Evolutionary conservation across 2,888 invertebrate species (phyloP), one percentile per base, ranked within the genome.

Genomic region (Drosophila hamatofila): DNA sequence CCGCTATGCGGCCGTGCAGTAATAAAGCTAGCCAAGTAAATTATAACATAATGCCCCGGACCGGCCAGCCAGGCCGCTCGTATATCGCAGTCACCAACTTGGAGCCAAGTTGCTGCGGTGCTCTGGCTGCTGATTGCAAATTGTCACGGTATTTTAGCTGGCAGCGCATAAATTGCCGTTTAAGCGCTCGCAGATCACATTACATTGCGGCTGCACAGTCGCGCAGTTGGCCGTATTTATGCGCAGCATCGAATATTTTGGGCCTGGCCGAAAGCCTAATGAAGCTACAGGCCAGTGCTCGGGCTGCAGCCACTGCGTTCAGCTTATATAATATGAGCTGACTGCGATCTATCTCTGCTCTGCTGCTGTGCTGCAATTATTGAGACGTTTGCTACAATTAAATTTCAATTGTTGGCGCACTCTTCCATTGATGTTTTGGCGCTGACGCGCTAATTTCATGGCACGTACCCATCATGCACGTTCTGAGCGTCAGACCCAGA

Each of bases 111-210:
- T n/a, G 25, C 25, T n/a, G 37, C 37, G n/a, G 37, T 16, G 33
- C 49, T 51, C 18, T 67, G 63, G 73, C 71, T 66, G 82, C 79
- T 87, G 90, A 88, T 90, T 87, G 90, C 87, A 78, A 90, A 89
- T 88, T 88, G 88, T 88, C 88, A 89, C 85, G 83, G 88, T 84
- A 85, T 87, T 85, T 87, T 80, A 59, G 81, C 88, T 66, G 83
- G 86, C 80, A 81, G 85, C 89, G 80, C 88, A 89, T 88, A 88
- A 88, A 89, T 88, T 85, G 82, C 73, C 79, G 84, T 85, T 88
- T 83, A 88, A 88, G 80, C 80, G 75, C 49, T 58, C 54, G 18
- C 66, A 75, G 71, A 77, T 83, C 74, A 78, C 70, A 81, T 83
- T 80, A 72, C 84, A 70, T 71, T 46, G 27, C n/a, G 58, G 49